A percentile compares a stretch with the other conserved stretches of the same genome.
Conservation (phyloP, 1,140 invertebrate species). For the Anastrepha obliqua region DNA sequence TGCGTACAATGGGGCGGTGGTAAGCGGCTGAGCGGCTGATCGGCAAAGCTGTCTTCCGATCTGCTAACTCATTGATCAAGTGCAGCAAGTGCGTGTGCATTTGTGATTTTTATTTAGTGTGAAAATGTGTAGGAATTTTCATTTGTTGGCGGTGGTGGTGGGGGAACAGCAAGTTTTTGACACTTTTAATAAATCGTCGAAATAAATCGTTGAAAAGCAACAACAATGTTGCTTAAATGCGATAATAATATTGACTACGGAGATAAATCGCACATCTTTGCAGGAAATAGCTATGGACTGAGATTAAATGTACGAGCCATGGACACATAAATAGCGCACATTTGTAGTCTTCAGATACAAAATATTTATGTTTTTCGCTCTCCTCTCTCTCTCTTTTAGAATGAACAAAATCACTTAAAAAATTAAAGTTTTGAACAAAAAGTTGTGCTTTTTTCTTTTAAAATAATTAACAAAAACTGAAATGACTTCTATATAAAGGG, state of each 20-base stretch:
- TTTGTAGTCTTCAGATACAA: no score
- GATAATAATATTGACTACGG: constrained; percentile 72
- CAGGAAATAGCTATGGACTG: constrained; percentile 52
- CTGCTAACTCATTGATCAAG: constrained; percentile 27
- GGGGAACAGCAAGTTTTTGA: constrained; percentile 67
- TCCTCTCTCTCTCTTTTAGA: no score
- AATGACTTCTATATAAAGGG: no score
- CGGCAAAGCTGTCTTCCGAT: constrained; percentile 10
- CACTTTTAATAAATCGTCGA: constrained; percentile 70
- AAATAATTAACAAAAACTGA: no score
- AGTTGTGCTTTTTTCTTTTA: no score
- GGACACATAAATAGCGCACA: no score
- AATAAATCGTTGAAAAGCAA: constrained; percentile 65
- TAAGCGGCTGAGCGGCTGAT: background rate
- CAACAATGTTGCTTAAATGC: constrained; percentile 70
- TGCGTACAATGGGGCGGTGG: background rate
- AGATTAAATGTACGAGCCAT: no score
- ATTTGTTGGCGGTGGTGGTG: background rate
- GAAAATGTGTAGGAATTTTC: background rate
- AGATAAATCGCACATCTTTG: constrained; percentile 71
- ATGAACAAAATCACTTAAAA: no score
- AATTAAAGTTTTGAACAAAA: no score
- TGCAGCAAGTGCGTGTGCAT: background rate
- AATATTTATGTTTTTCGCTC: no score
- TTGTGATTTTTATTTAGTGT: background rate